A percentile compares a stretch with the other conserved stretches of the same genome.
Conservation (phyloP, 2,113 vertebrate genomes). For the Ochotona princeps region DNA sequence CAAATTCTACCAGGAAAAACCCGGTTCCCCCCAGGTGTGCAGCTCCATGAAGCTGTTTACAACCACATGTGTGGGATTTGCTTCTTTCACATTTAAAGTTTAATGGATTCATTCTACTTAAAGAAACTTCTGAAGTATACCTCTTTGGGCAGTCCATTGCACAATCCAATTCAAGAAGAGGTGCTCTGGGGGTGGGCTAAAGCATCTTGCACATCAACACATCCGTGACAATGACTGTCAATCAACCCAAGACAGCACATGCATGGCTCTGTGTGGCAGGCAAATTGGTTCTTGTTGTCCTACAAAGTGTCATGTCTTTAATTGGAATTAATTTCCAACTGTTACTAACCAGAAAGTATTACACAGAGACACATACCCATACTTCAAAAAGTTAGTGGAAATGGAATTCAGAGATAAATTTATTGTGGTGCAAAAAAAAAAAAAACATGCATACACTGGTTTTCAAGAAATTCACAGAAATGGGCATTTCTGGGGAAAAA, state of each 20-base stretch:
- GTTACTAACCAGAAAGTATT: neutral
- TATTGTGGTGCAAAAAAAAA: no score
- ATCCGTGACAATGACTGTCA: neutral
- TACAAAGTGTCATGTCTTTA: neutral
- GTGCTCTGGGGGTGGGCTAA: fast-evolving
- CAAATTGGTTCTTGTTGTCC: neutral
- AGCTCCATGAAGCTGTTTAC: neutral
- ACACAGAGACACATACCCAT: neutral
- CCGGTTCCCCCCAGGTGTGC: neutral
- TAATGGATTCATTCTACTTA: neutral
- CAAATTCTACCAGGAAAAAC: neutral
- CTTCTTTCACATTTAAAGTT: neutral
- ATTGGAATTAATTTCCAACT: neutral
- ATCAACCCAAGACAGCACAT: neutral
- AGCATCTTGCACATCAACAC: no score
- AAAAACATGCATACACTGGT: no score
- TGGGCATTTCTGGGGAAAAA: no score
- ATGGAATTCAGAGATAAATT: no score
- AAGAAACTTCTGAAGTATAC: neutral
- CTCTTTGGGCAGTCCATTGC: neutral
- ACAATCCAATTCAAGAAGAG: no score
- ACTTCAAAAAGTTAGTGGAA: no score
- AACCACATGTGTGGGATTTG: fast-evolving
- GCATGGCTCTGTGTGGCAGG: fast-evolving
- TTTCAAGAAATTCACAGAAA: no score